A percentile compares a stretch with the other conserved stretches of the same genome.
Conservation (phyloP, 2,113 vertebrate species). For the Upupa epops region DNA sequence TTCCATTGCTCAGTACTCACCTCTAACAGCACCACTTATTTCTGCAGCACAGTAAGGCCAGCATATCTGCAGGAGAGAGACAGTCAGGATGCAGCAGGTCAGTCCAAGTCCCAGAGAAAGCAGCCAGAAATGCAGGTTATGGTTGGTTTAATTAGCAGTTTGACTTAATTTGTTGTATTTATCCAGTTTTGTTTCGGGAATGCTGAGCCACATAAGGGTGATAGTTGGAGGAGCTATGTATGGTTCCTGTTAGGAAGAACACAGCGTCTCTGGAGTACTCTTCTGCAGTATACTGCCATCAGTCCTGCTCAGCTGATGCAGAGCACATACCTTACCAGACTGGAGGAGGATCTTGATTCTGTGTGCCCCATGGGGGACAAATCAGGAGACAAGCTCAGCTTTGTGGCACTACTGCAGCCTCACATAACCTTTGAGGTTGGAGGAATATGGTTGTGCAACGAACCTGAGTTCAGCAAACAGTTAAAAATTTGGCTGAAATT, state of each 20-base stretch:
- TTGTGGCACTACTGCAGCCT: fast-evolving
- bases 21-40: not conserved
- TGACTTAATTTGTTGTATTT: not conserved
- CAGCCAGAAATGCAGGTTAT: not conserved
- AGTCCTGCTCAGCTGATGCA: fast-evolving
- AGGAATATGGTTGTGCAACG: fast-evolving
- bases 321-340: not conserved
- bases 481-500: not conserved
- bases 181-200: not conserved
- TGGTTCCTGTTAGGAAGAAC: not conserved
- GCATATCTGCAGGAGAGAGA: not conserved
- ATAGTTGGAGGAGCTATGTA: too few species aligned
- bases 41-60: not conserved
- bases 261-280: not conserved
- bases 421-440: fast-evolving
- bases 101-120: fast-evolving
- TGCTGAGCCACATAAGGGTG: not conserved
- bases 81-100: not conserved
- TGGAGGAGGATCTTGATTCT: not conserved
- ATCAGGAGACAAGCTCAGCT: fast-evolving
- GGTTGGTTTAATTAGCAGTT: not conserved
- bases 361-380: not conserved
- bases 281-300: fast-evolving
- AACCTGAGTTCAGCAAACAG: not conserved
- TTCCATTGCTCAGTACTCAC: not conserved